These are phyloP conservation scores for Stictonetta naevosa DNA, from an alignment of 2,113 vertebrate species.

Conservation along the genomic window DNA sequence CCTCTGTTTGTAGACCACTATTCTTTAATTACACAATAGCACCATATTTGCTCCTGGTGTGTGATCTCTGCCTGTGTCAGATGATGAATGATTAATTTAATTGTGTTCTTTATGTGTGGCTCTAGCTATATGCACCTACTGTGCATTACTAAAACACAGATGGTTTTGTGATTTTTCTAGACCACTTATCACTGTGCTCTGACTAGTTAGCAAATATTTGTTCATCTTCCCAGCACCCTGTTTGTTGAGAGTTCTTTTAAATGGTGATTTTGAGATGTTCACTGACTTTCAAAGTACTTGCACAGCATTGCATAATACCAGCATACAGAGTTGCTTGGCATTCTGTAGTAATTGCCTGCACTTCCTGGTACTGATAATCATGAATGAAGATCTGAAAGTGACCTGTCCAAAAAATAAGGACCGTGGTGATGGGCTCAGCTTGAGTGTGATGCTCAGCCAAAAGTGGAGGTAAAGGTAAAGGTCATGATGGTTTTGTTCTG, in stretches of 20 bases:
- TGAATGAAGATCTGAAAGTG: neutral
- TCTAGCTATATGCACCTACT: constrained; percentile 10
- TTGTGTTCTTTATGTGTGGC: constrained; percentile 6
- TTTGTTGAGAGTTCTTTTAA: neutral
- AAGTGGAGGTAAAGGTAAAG: neutral
- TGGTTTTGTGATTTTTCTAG: constrained; percentile 37
- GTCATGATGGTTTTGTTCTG: neutral
- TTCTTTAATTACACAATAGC: constrained; percentile 8
- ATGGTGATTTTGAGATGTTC: neutral
- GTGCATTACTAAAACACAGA: constrained; percentile 31
- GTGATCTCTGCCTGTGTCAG: neutral
- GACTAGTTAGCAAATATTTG: constrained; percentile 30
- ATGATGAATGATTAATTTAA: constrained; percentile 28
- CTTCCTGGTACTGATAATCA: fast-evolving
- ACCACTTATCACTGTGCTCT: neutral
- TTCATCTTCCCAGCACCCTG: neutral
- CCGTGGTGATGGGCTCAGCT: neutral
- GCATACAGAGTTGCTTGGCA: neutral
- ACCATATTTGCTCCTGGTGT: neutral
- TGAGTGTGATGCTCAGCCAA: neutral
- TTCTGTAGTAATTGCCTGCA: neutral
- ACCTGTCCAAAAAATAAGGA: neutral
- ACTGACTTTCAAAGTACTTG: neutral
- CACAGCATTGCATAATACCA: neutral
- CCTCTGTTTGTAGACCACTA: neutral